Base-by-base conservation (phyloP, 2,113 vertebrate genomes). In the Cochlearius cochlearius region DNA sequence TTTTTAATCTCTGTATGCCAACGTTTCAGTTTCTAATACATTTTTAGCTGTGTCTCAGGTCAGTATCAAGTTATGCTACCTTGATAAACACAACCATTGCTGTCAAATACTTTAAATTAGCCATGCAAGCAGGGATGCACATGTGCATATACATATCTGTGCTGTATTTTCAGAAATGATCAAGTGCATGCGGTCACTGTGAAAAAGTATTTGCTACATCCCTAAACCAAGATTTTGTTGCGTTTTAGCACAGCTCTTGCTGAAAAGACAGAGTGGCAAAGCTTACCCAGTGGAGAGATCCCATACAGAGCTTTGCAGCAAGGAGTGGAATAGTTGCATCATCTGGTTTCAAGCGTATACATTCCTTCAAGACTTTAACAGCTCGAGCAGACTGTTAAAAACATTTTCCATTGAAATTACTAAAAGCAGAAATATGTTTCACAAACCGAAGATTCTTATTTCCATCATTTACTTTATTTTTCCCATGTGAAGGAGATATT, bases 281-380 rank as follows among this genome's bases (percentile, higher is more conserved):
- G 90, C 98, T 98, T 98, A 99, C 99, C 99, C 99, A 99, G 98
- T 99, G 99, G 32, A 99, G 98, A 78, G 99, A 99, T 96, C 99
- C 99, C 78, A 99, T 99, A 76, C 99, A 99, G 76, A 99, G 98
- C 96, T 99, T 99, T 68, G 99, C 99, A 15, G 99, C 99, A 43
- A 99, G 98, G 55, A 99, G 98, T 0, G 99, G 99, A 93, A 99
- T 99, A 78, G 99, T 99, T 93, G 99, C 99, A 83, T 99, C 99
- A 11, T 99, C 99, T 0, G 99, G 99, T 96, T 99, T 99, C 92
- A 99, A 98, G 17, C 99, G 98, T 83, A 99, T 99, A 55, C 99
- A 99, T 97, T 99, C 99, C 94, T 98, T 99, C 62, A 99, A 97
- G 90, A 99, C 99, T 95, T 99, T 99, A 71, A 99, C 99, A 1